phyloP scores from a whole-genome alignment of 2,888 invertebrate genomes.

The Cancer borealis region DNA sequence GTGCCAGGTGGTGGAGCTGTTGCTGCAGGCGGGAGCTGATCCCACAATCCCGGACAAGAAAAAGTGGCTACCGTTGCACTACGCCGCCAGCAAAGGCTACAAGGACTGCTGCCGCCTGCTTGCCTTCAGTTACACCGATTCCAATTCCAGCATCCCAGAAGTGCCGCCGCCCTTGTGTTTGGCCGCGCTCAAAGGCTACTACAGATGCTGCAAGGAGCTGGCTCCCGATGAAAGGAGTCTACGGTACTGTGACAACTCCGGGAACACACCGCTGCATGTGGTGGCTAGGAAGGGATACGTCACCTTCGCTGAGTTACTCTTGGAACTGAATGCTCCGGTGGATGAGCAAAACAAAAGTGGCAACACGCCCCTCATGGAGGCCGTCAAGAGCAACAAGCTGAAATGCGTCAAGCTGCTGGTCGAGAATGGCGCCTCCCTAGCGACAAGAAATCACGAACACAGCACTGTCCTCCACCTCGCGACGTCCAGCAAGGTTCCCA shows the following conservation, averaged over 20 bases:
- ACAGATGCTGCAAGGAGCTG: slow-evolving; percentile 54
- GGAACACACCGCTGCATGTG: slow-evolving; percentile 66
- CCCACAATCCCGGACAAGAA: neutral
- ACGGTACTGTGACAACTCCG: slow-evolving; percentile 26
- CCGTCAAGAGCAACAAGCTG: slow-evolving; percentile 33
- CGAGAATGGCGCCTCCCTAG: slow-evolving; percentile 23
- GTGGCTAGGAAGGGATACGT: slow-evolving; percentile 61
- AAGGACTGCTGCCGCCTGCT: slow-evolving; percentile 14
- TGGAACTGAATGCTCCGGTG: neutral
- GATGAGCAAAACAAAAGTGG: slow-evolving; percentile 57
- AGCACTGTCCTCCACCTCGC: slow-evolving; percentile 61
- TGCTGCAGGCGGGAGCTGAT: neutral
- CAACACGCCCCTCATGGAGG: slow-evolving; percentile 69
- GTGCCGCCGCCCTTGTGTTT: slow-evolving; percentile 64
- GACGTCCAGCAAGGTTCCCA: slow-evolving; percentile 47
- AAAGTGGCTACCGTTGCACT: neutral
- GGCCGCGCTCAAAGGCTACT: slow-evolving; percentile 58
- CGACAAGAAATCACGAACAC: slow-evolving; percentile 1
- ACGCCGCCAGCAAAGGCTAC: slow-evolving; percentile 27
- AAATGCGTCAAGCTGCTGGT: slow-evolving; percentile 44
- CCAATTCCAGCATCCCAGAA: neutral
- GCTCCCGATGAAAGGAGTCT: slow-evolving; percentile 8
- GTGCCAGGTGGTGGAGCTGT: neutral
- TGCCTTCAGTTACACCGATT: neutral
- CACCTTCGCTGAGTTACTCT: slow-evolving; percentile 44